A percentile compares a stretch with the other conserved stretches of the same genome.
These are phyloP conservation scores for Eclectus roratus DNA, from an alignment of 2,113 vertebrate genomes.

Conservation along the genomic window DNA sequence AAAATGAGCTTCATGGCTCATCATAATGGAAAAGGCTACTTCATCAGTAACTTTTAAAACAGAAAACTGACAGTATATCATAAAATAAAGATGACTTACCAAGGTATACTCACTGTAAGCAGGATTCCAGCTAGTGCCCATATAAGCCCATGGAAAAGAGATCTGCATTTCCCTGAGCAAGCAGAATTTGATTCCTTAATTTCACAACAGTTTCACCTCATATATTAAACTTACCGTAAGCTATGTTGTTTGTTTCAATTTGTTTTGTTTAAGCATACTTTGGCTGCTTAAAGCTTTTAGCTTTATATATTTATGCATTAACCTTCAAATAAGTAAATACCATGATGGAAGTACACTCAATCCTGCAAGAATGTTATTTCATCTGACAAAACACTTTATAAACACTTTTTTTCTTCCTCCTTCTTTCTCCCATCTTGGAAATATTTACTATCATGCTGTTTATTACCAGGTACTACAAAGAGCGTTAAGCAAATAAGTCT, in stretches of 20 bases:
- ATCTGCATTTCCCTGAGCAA: background rate
- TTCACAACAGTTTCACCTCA: background rate
- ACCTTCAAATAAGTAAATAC: conserved; percentile 3
- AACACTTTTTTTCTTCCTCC: background rate
- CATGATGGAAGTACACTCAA: background rate
- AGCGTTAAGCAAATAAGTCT: background rate
- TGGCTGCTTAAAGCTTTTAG: background rate
- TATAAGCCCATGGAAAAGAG: background rate
- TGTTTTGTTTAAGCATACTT: background rate
- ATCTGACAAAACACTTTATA: background rate
- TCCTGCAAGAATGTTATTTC: background rate
- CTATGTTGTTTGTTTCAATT: background rate
- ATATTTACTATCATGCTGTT: background rate
- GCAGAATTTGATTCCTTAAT: background rate
- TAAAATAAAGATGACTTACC: background rate
- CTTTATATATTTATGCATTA: background rate
- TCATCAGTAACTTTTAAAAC: background rate
- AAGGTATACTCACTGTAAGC: background rate
- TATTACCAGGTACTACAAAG: background rate
- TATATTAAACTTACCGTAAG: background rate
- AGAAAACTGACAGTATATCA: background rate
- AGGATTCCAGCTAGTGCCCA: background rate
- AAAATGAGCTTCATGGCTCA: background rate
- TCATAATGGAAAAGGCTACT: background rate
- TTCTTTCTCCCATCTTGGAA: background rate